These are phyloP conservation scores for Charanyca ferruginea DNA, from an alignment of 2,888 invertebrate genomes.

Conservation along the genomic window DNA sequence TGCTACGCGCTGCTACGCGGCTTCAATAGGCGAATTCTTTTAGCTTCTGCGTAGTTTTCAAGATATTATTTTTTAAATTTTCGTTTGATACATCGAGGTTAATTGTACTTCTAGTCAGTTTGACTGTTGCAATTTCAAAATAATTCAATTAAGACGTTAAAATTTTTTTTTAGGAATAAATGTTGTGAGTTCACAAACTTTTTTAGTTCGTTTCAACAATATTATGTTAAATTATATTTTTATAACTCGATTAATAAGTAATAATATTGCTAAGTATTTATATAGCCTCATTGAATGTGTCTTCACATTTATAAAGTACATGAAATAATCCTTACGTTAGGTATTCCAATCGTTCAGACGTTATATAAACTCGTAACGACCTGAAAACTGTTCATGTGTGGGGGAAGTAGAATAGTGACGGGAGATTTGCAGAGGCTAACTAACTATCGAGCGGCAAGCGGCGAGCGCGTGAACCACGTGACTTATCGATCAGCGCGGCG, in stretches of 20 bases:
- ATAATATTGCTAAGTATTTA: neutral
- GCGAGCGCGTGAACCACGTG: constrained; percentile 83
- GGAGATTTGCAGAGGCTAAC: constrained; percentile 87
- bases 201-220: neutral
- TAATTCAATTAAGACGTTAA: neutral
- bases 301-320: neutral
- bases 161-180: neutral
- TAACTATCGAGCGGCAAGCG: constrained; percentile 83
- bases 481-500: constrained; percentile 90
- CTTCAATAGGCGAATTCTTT: constrained; percentile 8
- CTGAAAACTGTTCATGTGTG: constrained; percentile 62
- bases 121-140: neutral
- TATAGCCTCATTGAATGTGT: neutral
- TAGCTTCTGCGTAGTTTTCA: neutral
- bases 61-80: neutral
- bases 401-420: constrained; percentile 78
- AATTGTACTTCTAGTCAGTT: neutral
- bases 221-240: neutral
- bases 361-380: constrained; percentile 61
- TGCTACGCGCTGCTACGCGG: constrained; percentile 64
- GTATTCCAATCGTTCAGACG: constrained; percentile 24
- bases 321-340: constrained; percentile 12
- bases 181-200: neutral
- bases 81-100: neutral
- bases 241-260: neutral